Conservation (phyloP, 1,140 invertebrate genomes). For the Platyura marginata region DNA sequence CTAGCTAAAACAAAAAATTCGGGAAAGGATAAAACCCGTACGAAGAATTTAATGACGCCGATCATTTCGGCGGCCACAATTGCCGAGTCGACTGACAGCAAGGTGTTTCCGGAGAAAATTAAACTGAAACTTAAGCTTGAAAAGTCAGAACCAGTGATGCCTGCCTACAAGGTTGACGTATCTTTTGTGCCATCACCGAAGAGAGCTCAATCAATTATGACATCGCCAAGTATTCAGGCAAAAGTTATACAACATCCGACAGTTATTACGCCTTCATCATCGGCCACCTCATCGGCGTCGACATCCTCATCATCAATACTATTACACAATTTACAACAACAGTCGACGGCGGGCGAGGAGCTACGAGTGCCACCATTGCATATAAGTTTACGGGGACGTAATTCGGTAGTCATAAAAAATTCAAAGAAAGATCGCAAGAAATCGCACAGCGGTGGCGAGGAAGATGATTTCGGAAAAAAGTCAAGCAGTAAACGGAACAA, state of each 20-base stretch:
- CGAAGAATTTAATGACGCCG: not conserved
- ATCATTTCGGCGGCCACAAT: constrained; percentile 21
- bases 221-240: constrained; percentile 3
- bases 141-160: constrained; percentile 53
- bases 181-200: constrained; percentile 37
- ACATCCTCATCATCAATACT: constrained; percentile 2
- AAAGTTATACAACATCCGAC: constrained; percentile 3
- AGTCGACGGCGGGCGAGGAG: constrained; percentile 36
- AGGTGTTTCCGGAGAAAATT: constrained; percentile 52
- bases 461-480: not conserved
- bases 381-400: constrained; percentile 67
- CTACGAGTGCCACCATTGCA: constrained; percentile 73
- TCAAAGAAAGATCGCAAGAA: constrained; percentile 58
- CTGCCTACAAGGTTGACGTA: constrained; percentile 63
- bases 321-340: constrained; percentile 6
- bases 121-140: constrained; percentile 68
- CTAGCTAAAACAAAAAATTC: constrained; percentile 20
- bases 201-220: constrained; percentile 9
- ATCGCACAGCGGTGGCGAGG: constrained; percentile 5
- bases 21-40: constrained; percentile 18
- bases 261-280: constrained; percentile 3
- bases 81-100: constrained; percentile 17
- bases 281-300: not conserved
- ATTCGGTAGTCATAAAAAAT: constrained; percentile 72
- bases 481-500: not conserved